A percentile compares a stretch with the other conserved stretches of the same genome.
Conservation (phyloP, 1,140 invertebrate species). For the Colletes gigas region DNA sequence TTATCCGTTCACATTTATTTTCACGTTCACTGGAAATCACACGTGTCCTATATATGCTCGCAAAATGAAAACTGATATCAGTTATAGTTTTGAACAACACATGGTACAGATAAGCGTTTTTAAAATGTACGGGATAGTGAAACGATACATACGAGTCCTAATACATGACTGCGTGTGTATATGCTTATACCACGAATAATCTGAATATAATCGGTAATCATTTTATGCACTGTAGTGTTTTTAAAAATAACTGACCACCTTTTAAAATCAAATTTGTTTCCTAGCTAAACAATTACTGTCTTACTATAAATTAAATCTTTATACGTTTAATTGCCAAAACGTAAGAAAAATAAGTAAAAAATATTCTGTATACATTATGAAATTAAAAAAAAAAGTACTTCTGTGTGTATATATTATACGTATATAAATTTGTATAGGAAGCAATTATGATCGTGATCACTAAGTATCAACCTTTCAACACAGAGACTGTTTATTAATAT, state of each 20-base stretch:
- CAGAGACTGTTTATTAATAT: slow-evolving; percentile 3
- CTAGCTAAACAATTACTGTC: neutral
- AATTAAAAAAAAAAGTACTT: too few relatives aligned
- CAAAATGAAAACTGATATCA: slow-evolving; percentile 1
- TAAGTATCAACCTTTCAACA: neutral
- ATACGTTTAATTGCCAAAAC: neutral
- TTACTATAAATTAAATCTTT: neutral
- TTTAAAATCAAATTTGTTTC: slow-evolving; percentile 1
- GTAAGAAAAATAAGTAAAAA: neutral
- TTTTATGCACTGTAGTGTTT: slow-evolving; percentile 5
- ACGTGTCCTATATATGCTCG: slow-evolving; percentile 9
- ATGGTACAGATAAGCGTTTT: neutral
- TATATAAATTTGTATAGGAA: neutral
- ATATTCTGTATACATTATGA: neutral
- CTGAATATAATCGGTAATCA: neutral
- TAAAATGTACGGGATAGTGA: slow-evolving; percentile 3
- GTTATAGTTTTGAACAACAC: slow-evolving; percentile 19
- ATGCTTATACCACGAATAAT: neutral
- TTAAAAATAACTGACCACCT: slow-evolving; percentile 1
- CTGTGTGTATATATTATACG: too few relatives aligned
- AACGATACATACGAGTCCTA: neutral
- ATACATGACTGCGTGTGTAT: neutral
- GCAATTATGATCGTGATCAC: neutral
- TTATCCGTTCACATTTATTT: slow-evolving; percentile 42
- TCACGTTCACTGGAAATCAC: slow-evolving; percentile 9